These are phyloP conservation scores for Drosophila tani DNA, from an alignment of 1,140 invertebrate species.

Conservation along the genomic window DNA sequence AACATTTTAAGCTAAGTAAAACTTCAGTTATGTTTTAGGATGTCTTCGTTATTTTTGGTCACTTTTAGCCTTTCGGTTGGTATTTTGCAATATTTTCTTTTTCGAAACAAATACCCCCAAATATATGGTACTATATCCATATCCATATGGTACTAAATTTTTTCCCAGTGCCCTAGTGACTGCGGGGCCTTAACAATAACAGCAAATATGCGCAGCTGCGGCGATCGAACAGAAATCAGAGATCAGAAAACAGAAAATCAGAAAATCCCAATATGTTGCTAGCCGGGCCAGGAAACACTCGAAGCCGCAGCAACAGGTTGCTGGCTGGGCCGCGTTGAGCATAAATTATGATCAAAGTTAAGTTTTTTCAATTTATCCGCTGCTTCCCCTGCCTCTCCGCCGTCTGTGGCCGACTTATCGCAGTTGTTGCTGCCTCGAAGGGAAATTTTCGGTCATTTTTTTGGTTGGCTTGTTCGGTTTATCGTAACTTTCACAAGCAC, in stretches of 20 bases:
- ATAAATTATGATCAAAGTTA: conserved; percentile 68
- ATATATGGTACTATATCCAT: neutral
- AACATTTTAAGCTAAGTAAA: no score
- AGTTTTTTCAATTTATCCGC: conserved; percentile 49
- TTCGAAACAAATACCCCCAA: no score
- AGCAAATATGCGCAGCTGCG: conserved; percentile 55
- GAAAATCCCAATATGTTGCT: conserved; percentile 26
- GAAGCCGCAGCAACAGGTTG: conserved; percentile 45
- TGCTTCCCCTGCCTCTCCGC: conserved; percentile 15
- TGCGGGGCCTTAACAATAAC: conserved; percentile 14
- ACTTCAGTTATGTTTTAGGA: no score
- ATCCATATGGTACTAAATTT: neutral
- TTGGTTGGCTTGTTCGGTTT: conserved; percentile 21
- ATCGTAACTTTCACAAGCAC: conserved; percentile 63
- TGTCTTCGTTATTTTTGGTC: neutral
- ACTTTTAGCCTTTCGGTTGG: no score
- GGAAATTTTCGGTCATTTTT: conserved; percentile 56
- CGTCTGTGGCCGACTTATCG: conserved; percentile 56
- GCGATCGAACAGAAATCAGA: conserved; percentile 34
- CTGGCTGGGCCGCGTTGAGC: conserved; percentile 28
- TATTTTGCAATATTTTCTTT: no score
- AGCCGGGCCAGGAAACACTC: conserved; percentile 12
- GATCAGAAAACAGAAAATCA: conserved; percentile 11
- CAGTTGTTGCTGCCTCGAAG: conserved; percentile 26
- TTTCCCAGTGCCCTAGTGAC: conserved; percentile 1